Evolutionary conservation across 2,113 vertebrate species (phyloP), one percentile per base, ranked within the genome.

Genomic region (Narcine bancroftii): DNA sequence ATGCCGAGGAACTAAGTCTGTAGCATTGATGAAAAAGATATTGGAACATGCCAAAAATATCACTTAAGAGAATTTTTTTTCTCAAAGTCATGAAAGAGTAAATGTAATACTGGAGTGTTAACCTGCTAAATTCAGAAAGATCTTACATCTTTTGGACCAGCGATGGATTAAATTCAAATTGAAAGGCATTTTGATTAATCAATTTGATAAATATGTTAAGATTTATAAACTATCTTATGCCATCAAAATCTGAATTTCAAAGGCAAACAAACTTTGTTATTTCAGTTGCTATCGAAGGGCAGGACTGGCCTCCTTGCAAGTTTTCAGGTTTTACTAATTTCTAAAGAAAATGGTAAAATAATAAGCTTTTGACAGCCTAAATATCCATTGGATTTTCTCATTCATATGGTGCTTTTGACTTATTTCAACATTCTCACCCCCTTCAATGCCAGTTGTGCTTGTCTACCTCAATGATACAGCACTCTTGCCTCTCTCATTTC

Each of bases 241-340:
- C 45, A 19, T 91, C 89, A 42, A 91, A 91, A 91, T 69, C 63
- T 69, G 42, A 91, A 69, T 91, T 47, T 91, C 89, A 91, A 91
- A 91, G 89, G 19, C 89, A 66, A 69, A 69, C 21, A 47, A 91
- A 47, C 66, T 71, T 91, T 91, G 89, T 91, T 91, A 91, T 91
- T 91, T 91, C 89, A 91, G 89, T 91, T 91, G 89, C 21, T 47
- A 91, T 42, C 42, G 69, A 91, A 91, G 36, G 66, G 60, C 33
- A 39, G 89, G 65, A 26, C 39, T 91, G 24, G 65, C 29, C 65
- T 69, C 65, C n/a, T 47, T 47, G 39, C 33, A 91, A 42, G 26
- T 45, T 42, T 63, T 89, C 89, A 91, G 65, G 50, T 87, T 87
- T 87, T 63, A 87, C 81, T 33, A 21, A 87, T 87, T 87, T 87